Base-by-base conservation (phyloP, 2,113 vertebrate genomes). In the Clinocottus analis region DNA sequence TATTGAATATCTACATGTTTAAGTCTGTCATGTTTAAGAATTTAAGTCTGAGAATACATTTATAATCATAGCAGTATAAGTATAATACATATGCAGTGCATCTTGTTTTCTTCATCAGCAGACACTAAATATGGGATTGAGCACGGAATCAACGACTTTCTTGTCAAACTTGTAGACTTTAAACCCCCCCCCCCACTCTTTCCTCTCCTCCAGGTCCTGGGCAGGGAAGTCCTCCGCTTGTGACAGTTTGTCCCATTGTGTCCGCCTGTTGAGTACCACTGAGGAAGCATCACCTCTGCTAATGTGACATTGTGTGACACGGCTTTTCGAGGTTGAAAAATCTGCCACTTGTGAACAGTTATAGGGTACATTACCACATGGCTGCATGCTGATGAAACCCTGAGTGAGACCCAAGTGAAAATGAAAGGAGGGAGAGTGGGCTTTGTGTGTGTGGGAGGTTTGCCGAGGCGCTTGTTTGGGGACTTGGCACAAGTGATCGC, bases 161-260 rank as follows among this genome's bases (percentile, higher is more conserved):
- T n/a, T n/a, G n/a, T n/a, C n/a, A n/a, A n/a, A n/a, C n/a, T n/a
- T n/a, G n/a, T n/a, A n/a, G n/a, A n/a, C n/a, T n/a, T n/a, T n/a
- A n/a, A n/a, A n/a, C n/a, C n/a, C n/a, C n/a, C n/a, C n/a, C n/a
- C n/a, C n/a, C n/a, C n/a, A n/a, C n/a, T n/a, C n/a, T n/a, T n/a
- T 61, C 25, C n/a, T 78, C 35, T 76, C 27, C 35, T 70, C 84
- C 77, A 63, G 35, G 55, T 83, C 82, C 80, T 62, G 69, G 59
- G 75, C 64, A 74, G 73, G 62, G 77, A 56, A 47, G 65, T 66
- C 74, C 76, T 89, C 85, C 78, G n/a, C 55, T 33, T 66, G 71
- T 87, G 89, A 83, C 84, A 85, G 79, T 87, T 82, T 90, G 88
- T 90, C 88, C 87, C 86, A 85, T 79, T 78, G 73, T 88, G 84